Evolutionary conservation across 2,113 vertebrate species (phyloP).

Genomic region (Sinocyclocheilus maitianheensis): DNA sequence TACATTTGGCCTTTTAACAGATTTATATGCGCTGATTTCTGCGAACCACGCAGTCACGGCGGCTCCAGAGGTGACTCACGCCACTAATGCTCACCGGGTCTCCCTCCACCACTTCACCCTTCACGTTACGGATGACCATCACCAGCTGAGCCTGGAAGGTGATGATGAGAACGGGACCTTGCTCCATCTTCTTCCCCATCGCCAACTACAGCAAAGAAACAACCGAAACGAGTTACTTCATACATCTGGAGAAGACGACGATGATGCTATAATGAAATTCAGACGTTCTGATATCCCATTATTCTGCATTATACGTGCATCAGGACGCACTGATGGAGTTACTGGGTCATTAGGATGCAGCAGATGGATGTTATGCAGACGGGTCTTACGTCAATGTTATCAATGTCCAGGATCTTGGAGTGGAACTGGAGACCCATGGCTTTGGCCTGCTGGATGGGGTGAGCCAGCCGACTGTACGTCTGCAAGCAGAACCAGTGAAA

Average conservation of each 20-base stretch:
- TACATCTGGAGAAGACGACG: background rate
- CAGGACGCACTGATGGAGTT: background rate
- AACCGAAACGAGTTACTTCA: background rate
- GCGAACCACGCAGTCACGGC: background rate
- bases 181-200: slow-evolving; percentile 99
- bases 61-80: background rate
- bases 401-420: slow-evolving; percentile 91
- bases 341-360: background rate
- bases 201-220: slow-evolving; percentile 78
- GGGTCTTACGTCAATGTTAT: slow-evolving; percentile 90
- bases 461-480: slow-evolving; percentile 94
- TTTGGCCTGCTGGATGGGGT: slow-evolving; percentile 91
- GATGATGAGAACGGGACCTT: slow-evolving; percentile 93
- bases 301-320: slow-evolving; percentile 1
- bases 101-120: slow-evolving; percentile 91
- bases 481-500: slow-evolving; percentile 59
- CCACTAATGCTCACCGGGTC: slow-evolving; percentile 80
- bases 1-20: background rate
- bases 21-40: background rate
- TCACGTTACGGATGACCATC: slow-evolving; percentile 86
- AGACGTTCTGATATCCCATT: background rate
- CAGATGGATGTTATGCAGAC: background rate
- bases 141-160: slow-evolving; percentile 97
- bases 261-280: background rate
- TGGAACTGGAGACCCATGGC: slow-evolving; percentile 89